Evolutionary conservation across 2,797 vertebrate genomes (phyloP).

Genomic region (Ctenosaura bakeri): DNA sequence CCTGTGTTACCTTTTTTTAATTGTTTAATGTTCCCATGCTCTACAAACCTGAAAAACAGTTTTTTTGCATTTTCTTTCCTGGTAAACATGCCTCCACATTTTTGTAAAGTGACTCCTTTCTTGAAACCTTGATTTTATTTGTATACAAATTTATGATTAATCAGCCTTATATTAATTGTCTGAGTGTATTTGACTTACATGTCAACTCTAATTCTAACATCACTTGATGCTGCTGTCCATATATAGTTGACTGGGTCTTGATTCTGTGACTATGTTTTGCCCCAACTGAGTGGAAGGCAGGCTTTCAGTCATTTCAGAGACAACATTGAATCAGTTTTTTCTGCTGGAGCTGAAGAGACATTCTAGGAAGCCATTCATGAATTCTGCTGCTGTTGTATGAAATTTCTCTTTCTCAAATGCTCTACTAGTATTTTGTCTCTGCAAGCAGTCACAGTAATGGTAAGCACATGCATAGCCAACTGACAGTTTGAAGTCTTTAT

Average conservation of each 20-base stretch:
- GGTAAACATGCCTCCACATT: neutral
- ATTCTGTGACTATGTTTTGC: neutral
- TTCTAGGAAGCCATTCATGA: conserved; percentile 19
- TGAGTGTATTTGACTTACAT: neutral
- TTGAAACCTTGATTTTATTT: neutral
- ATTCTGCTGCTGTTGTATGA: neutral
- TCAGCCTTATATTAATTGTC: conserved; percentile 7
- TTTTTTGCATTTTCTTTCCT: neutral
- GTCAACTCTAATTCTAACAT: neutral
- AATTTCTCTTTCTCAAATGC: neutral
- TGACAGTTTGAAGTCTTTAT: neutral
- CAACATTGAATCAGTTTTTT: conserved; percentile 8
- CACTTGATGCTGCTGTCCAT: neutral
- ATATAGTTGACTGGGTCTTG: neutral
- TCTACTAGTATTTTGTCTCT: conserved; percentile 14
- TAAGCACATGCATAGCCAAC: conserved; percentile 8
- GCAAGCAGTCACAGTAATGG: neutral
- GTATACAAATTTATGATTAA: neutral
- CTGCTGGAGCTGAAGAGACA: neutral
- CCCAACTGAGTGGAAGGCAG: neutral
- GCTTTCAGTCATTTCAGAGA: conserved; percentile 1
- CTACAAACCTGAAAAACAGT: neutral
- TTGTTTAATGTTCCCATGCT: neutral
- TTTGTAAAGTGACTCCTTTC: neutral
- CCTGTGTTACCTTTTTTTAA: neutral